Conservation (phyloP, 2,888 invertebrate species). For the Eumerus sabulonum region DNA sequence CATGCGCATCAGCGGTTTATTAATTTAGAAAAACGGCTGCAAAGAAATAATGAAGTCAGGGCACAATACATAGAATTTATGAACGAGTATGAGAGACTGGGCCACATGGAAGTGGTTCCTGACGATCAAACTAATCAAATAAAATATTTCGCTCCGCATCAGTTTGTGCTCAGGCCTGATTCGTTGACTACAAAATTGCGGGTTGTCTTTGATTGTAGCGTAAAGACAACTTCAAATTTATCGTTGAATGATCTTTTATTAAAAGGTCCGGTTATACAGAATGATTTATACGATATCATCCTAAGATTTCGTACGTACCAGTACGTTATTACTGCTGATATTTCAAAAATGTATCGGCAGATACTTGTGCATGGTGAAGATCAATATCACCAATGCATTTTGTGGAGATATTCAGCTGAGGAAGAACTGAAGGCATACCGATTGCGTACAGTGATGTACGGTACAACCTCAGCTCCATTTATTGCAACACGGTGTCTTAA, state of each 20-base stretch:
- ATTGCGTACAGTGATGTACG: slow-evolving; percentile 30
- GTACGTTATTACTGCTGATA: slow-evolving; percentile 51
- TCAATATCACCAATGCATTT: slow-evolving; percentile 51
- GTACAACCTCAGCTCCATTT: slow-evolving; percentile 40
- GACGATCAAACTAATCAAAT: neutral
- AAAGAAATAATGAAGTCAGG: neutral
- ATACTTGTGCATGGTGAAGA: slow-evolving; percentile 49
- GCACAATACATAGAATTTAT: slow-evolving; percentile 16
- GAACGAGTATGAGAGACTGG: slow-evolving; percentile 15
- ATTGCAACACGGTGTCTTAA: slow-evolving; percentile 40
- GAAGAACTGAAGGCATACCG: slow-evolving; percentile 33
- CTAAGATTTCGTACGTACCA: slow-evolving; percentile 51
- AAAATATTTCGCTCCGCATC: slow-evolving; percentile 6
- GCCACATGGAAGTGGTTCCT: slow-evolving; percentile 15
- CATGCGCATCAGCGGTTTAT: slow-evolving; percentile 2
- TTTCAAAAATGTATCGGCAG: slow-evolving; percentile 69
- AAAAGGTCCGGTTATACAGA: slow-evolving; percentile 40
- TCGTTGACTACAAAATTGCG: slow-evolving; percentile 37
- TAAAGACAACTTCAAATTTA: slow-evolving; percentile 45
- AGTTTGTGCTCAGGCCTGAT: slow-evolving; percentile 13
- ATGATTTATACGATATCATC: slow-evolving; percentile 49
- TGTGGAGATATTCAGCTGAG: slow-evolving; percentile 27
- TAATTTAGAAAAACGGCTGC: slow-evolving; percentile 3
- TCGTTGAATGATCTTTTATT: slow-evolving; percentile 56
- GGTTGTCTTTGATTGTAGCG: slow-evolving; percentile 46